phyloP scores from a whole-genome alignment of 1,140 invertebrate genomes.

The Anthonomus grandis region DNA sequence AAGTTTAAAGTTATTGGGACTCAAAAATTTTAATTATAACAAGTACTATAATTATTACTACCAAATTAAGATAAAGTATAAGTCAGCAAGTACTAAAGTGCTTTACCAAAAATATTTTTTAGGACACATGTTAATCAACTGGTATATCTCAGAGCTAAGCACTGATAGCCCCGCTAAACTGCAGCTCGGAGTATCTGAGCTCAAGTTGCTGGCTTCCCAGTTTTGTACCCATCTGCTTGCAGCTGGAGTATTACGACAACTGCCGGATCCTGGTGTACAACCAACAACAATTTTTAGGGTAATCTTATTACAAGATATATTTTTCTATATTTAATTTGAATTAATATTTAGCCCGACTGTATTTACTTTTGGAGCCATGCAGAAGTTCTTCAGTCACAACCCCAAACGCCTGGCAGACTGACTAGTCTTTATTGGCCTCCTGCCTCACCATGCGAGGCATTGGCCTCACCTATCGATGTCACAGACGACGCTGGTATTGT shows the following conservation, averaged over 20 bases:
- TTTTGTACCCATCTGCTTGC: slow-evolving; percentile 88
- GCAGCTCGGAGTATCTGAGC: slow-evolving; percentile 64
- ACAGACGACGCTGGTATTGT: background rate
- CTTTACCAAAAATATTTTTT: slow-evolving; percentile 37
- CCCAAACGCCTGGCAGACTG: slow-evolving; percentile 68
- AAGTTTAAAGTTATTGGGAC: too few relatives aligned
- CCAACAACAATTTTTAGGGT: slow-evolving; percentile 74
- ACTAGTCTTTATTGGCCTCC: slow-evolving; percentile 46
- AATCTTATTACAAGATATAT: slow-evolving; percentile 35
- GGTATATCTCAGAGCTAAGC: slow-evolving; percentile 76
- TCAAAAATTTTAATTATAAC: too few relatives aligned
- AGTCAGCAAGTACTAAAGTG: too few relatives aligned
- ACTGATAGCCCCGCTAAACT: slow-evolving; percentile 65
- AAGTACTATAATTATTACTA: too few relatives aligned
- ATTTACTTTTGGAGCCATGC: slow-evolving; percentile 88
- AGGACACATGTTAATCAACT: slow-evolving; percentile 90
- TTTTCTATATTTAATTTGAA: slow-evolving; percentile 41
- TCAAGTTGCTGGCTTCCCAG: slow-evolving; percentile 71
- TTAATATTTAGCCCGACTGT: slow-evolving; percentile 68
- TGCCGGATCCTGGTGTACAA: slow-evolving; percentile 65
- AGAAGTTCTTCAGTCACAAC: slow-evolving; percentile 62
- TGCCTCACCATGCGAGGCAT: slow-evolving; percentile 33
- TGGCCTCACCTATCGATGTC: slow-evolving; percentile 19
- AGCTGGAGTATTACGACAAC: slow-evolving; percentile 76
- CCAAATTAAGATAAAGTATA: too few relatives aligned